phyloP scores from a whole-genome alignment of 2,113 vertebrate species.

The Mustela nigripes region DNA sequence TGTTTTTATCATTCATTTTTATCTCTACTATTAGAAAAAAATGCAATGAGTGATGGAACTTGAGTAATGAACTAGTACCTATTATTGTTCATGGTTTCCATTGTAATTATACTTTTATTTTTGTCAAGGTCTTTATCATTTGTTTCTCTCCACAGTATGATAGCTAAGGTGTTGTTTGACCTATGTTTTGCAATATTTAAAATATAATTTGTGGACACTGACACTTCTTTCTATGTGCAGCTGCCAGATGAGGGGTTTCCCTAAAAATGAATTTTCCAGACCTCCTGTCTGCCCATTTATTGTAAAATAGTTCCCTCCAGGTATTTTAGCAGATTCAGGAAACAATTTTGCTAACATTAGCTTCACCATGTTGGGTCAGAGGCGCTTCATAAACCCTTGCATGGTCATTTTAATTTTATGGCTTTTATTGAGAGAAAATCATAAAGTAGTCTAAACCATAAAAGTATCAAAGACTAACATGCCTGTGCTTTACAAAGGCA shows the following conservation, averaged over 20 bases:
- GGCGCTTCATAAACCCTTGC: conserved; percentile 70
- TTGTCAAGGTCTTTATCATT: background rate
- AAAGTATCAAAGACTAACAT: conserved; percentile 74
- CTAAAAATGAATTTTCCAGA: conserved; percentile 50
- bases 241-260: conserved; percentile 1
- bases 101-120: background rate
- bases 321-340: conserved; percentile 64
- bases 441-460: conserved; percentile 69
- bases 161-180: background rate
- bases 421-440: conserved; percentile 76
- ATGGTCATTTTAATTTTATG: conserved; percentile 82
- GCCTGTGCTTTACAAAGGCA: conserved; percentile 64
- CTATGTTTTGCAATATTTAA: conserved; percentile 42
- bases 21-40: background rate
- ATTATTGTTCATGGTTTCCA: background rate
- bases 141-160: background rate
- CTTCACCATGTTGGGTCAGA: conserved; percentile 61
- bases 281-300: background rate
- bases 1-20: background rate
- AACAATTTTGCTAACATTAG: conserved; percentile 62
- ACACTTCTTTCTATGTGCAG: background rate
- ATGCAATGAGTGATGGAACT: background rate
- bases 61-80: background rate
- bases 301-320: conserved; percentile 48
- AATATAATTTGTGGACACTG: conserved; percentile 7